Conservation (phyloP, 2,113 vertebrate species). For the Hymenochirus boettgeri region DNA sequence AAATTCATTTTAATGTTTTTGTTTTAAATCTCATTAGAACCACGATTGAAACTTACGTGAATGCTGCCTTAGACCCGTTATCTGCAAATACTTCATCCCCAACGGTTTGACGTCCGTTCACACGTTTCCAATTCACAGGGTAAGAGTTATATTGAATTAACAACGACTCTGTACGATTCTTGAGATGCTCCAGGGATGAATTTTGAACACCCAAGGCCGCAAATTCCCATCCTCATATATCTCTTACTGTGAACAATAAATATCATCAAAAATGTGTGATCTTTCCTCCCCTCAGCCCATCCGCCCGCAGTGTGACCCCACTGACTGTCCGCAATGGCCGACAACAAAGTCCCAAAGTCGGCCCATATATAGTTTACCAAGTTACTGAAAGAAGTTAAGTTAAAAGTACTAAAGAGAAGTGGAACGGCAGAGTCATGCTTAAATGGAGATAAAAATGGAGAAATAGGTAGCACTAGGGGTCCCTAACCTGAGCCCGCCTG, state of each 20-base stretch:
- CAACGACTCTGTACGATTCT: slow-evolving; percentile 86
- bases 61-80: slow-evolving; percentile 95
- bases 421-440: no score
- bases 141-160: slow-evolving; percentile 82
- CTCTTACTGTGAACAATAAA: slow-evolving; percentile 69
- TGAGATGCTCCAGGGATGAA: slow-evolving; percentile 83
- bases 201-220: slow-evolving; percentile 94
- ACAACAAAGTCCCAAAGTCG: no score
- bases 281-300: no score
- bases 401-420: no score
- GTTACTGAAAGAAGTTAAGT: no score
- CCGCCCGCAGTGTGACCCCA: no score
- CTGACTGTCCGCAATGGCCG: no score
- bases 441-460: no score
- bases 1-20: no score
- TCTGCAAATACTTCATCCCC: slow-evolving; percentile 96
- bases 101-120: slow-evolving; percentile 89
- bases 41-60: slow-evolving; percentile 80
- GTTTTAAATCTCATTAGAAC: not conserved
- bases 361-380: no score
- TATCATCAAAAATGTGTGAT: not conserved
- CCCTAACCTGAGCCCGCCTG: no score
- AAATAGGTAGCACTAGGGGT: no score
- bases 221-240: slow-evolving; percentile 92
- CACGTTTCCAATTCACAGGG: slow-evolving; percentile 79